A percentile compares a stretch with the other conserved stretches of the same genome.
Conservation (phyloP, 2,113 vertebrate species). For the Boulengeromyrus knoepffleri region DNA sequence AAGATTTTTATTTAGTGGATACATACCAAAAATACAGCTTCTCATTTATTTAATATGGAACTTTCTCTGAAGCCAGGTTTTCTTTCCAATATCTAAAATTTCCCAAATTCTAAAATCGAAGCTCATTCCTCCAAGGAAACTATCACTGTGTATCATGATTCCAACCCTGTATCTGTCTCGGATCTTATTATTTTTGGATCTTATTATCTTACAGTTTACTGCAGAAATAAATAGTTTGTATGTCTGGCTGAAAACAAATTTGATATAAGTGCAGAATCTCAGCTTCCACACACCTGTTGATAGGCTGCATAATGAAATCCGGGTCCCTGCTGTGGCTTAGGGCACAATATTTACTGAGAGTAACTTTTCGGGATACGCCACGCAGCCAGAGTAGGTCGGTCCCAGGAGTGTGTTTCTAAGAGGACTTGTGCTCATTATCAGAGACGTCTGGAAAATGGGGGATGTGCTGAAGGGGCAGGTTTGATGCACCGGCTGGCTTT, state of each 20-base stretch:
- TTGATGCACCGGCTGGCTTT: neutral
- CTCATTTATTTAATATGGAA: neutral
- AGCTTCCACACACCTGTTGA: neutral
- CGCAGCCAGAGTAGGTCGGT: neutral
- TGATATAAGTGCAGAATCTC: neutral
- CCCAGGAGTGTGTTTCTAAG: neutral
- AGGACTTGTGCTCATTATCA: neutral
- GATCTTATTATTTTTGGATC: neutral
- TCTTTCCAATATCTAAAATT: neutral
- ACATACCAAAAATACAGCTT: neutral
- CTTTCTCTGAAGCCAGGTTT: neutral
- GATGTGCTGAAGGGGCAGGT: neutral
- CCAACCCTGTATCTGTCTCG: neutral
- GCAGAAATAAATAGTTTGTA: neutral
- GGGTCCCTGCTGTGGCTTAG: neutral
- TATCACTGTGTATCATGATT: neutral
- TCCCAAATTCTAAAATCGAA: neutral
- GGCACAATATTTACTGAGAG: neutral
- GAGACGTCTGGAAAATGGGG: neutral
- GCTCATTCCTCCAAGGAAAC: neutral
- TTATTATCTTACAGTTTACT: neutral
- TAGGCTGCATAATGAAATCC: neutral
- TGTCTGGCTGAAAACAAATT: neutral
- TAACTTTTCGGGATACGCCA: neutral
- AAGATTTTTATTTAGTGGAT: neutral